Evolutionary conservation across 2,113 vertebrate species (phyloP).

Genomic region (Barbus barbus): DNA sequence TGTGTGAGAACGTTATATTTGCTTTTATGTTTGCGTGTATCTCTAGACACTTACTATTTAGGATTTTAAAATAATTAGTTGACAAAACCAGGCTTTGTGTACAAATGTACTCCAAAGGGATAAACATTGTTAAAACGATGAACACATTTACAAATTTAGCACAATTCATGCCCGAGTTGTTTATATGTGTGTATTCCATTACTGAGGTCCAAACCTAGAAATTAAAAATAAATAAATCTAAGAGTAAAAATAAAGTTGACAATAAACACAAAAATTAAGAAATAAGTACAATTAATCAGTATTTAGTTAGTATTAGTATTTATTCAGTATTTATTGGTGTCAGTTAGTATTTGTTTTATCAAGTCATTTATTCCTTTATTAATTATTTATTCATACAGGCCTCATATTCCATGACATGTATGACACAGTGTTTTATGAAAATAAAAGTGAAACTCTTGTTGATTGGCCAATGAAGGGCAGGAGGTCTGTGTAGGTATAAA

Average conservation of each 20-base stretch:
- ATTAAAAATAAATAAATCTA: too few relatives aligned
- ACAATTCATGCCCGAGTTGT: background rate
- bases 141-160: background rate
- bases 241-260: background rate
- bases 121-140: background rate
- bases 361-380: too few relatives aligned
- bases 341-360: too few relatives aligned
- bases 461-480: slow-evolving; percentile 1
- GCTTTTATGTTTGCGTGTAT: background rate
- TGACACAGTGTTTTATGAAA: background rate
- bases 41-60: background rate
- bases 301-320: background rate
- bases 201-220: too few relatives aligned
- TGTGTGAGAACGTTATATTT: background rate
- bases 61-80: background rate
- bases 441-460: background rate
- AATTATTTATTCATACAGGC: background rate
- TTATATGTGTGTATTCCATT: background rate
- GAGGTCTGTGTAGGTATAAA: too few relatives aligned
- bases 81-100: background rate
- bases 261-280: background rate
- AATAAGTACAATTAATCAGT: background rate
- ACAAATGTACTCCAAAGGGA: background rate
- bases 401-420: background rate
- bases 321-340: too few relatives aligned